Evolutionary conservation across 2,797 vertebrate species (phyloP).

Genomic region (Eremophila alpestris): DNA sequence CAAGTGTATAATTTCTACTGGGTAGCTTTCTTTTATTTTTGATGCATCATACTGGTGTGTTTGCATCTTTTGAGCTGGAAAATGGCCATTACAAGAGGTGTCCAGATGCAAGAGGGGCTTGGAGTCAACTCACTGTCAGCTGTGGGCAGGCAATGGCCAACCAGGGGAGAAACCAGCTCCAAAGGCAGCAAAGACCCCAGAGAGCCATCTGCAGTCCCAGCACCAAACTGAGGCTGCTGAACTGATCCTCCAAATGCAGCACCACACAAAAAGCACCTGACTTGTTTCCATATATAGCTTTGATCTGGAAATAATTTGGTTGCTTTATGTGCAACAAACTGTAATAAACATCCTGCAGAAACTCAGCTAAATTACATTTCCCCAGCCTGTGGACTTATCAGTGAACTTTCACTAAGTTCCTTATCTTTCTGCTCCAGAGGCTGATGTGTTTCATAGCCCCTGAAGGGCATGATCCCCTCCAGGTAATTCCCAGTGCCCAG

Average conservation of each 20-base stretch:
- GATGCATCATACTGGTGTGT: background rate
- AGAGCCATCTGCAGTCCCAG: background rate
- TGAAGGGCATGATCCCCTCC: background rate
- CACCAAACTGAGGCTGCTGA: background rate
- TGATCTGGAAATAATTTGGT: background rate
- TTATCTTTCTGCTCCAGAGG: background rate
- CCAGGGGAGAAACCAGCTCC: background rate
- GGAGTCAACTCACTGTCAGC: rapidly evolving
- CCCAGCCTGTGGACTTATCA: background rate
- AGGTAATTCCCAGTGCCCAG: background rate
- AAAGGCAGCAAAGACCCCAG: background rate
- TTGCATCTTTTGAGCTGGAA: background rate
- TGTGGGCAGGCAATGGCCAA: background rate
- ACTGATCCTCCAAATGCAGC: background rate
- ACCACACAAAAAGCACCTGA: background rate
- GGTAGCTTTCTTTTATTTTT: background rate
- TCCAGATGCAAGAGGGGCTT: background rate
- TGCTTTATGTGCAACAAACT: background rate
- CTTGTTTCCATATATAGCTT: background rate
- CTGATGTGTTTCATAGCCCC: background rate
- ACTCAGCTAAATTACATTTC: background rate
- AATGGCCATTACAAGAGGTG: rapidly evolving
- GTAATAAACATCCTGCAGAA: background rate
- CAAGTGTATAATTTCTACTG: background rate
- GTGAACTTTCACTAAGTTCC: background rate